phyloP scores from a whole-genome alignment of 2,888 invertebrate species.

The Exocentrus adspersus region DNA sequence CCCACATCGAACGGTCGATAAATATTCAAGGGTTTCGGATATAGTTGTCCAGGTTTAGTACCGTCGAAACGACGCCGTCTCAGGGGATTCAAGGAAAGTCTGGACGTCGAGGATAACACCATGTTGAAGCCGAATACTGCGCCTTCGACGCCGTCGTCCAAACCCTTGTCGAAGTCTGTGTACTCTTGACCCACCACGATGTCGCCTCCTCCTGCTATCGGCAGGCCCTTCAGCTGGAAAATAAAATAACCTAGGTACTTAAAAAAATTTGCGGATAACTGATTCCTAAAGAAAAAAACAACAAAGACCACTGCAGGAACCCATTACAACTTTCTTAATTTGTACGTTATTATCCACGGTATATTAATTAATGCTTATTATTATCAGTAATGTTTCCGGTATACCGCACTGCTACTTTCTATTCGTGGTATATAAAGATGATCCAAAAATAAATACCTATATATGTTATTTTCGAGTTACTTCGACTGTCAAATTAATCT shows the following conservation, averaged over 20 bases:
- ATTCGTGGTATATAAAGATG: no score
- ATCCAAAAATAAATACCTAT: no score
- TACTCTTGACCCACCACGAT: constrained; percentile 77
- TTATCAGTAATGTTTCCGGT: no score
- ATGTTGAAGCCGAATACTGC: constrained; percentile 75
- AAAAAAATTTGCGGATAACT: no score
- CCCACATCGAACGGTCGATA: background rate
- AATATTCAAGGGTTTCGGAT: constrained; percentile 7
- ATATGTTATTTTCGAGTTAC: no score
- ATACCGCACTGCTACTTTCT: no score
- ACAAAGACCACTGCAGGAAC: no score
- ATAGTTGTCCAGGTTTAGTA: background rate
- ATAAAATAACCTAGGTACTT: background rate
- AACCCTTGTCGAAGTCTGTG: constrained; percentile 72
- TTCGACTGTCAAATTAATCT: no score
- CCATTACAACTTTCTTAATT: no score
- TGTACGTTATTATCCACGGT: no score
- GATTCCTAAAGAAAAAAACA: no score
- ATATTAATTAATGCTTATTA: no score
- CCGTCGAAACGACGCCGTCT: constrained; percentile 20
- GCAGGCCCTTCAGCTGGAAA: constrained; percentile 68
- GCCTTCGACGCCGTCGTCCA: constrained; percentile 75
- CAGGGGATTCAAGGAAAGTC: constrained; percentile 10
- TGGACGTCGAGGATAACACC: constrained; percentile 69
- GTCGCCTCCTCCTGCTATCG: constrained; percentile 71